These are phyloP conservation scores for Cheilosia urbana DNA, from an alignment of 2,888 invertebrate genomes.

Conservation along the genomic window DNA sequence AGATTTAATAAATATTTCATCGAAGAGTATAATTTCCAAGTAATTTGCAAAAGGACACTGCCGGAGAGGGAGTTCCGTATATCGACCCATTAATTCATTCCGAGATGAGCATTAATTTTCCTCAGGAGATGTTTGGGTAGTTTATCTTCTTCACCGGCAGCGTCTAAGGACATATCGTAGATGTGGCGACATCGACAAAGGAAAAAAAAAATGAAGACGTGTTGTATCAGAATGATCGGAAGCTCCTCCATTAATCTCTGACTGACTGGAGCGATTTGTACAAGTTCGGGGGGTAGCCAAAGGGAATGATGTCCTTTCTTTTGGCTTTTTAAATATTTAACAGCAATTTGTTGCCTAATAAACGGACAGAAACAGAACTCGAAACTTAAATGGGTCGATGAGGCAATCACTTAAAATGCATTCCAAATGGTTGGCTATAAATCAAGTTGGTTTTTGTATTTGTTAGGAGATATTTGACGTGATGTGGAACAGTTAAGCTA, in stretches of 20 bases:
- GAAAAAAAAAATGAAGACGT: conserved; percentile 76
- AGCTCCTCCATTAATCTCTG: conserved; percentile 69
- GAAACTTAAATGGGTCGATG: conserved; percentile 33
- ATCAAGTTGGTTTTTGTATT: conserved; percentile 54
- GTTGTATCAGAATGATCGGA: conserved; percentile 77
- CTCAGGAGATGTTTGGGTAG: conserved; percentile 57
- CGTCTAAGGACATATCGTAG: conserved; percentile 32
- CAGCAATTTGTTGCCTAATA: conserved; percentile 66
- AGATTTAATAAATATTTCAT: conserved; percentile 52
- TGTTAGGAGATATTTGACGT: background rate
- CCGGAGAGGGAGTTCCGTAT: background rate
- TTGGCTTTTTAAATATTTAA: conserved; percentile 67
- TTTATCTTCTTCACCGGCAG: conserved; percentile 64
- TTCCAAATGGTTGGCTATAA: conserved; percentile 25
- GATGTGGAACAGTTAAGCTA: background rate
- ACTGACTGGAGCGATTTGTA: conserved; percentile 60
- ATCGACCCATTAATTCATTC: conserved; percentile 50
- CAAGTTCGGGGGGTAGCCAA: background rate
- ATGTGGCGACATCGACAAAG: conserved; percentile 63
- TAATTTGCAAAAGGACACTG: conserved; percentile 41
- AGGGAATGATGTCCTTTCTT: conserved; percentile 17
- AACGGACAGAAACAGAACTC: conserved; percentile 25
- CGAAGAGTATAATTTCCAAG: conserved; percentile 29
- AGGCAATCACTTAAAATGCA: conserved; percentile 28
- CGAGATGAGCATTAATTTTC: conserved; percentile 67